phyloP scores from a whole-genome alignment of 2,888 invertebrate species.

The Cantharis rufa region DNA sequence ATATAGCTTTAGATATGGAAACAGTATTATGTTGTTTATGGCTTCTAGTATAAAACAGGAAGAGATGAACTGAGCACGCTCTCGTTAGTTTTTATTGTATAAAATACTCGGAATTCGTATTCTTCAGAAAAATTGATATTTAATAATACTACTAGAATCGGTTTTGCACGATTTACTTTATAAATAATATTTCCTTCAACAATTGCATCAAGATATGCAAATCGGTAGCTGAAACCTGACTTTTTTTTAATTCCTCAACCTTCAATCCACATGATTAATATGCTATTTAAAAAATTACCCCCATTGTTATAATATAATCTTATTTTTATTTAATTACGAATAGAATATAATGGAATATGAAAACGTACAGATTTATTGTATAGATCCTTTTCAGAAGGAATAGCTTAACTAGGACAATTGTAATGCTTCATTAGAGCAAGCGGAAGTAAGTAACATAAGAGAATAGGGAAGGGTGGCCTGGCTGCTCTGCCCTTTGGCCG shows the following conservation, averaged over 20 bases:
- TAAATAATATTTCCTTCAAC: slow-evolving; percentile 4
- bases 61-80: slow-evolving; percentile 42
- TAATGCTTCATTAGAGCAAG: slow-evolving; percentile 39
- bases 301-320: neutral
- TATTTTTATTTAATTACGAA: neutral
- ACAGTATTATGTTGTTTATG: slow-evolving; percentile 34
- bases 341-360: neutral
- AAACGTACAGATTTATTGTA: neutral
- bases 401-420: slow-evolving; percentile 36
- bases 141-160: slow-evolving; percentile 23
- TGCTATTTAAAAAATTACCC: neutral
- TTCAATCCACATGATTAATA: neutral
- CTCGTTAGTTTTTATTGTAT: slow-evolving; percentile 56
- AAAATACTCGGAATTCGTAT: slow-evolving; percentile 43
- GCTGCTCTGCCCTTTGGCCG: slow-evolving; percentile 47
- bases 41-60: slow-evolving; percentile 33
- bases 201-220: neutral
- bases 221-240: neutral
- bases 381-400: neutral
- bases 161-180: slow-evolving; percentile 26
- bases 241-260: neutral
- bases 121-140: slow-evolving; percentile 21
- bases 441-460: slow-evolving; percentile 39
- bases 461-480: slow-evolving; percentile 35
- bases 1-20: slow-evolving; percentile 34